Base-by-base conservation (phyloP, 2,888 invertebrate genomes). In the Microctonus aethiopoides region DNA sequence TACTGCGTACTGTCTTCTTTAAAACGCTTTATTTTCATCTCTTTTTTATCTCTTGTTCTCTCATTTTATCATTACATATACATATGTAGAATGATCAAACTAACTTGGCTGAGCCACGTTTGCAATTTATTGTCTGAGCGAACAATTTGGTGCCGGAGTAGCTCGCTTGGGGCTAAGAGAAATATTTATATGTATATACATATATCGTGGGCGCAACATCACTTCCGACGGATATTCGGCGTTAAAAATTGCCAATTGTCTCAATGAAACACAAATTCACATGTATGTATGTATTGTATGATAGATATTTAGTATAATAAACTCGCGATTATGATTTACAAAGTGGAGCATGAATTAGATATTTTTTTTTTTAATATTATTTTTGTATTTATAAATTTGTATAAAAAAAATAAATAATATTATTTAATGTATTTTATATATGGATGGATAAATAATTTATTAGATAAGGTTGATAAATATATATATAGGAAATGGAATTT, bases 191-290 rank as follows among this genome's bases (percentile, higher is more conserved):
- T n/a, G n/a, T n/a, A n/a, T n/a, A n/a, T n/a, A n/a, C n/a, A n/a
- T 32, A 13, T 80, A 78, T 76, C 79, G 74, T 74, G 73, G 74
- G 73, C 73, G 74, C 74, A 73, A 72, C 69, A 70, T 68, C 75
- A 74, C 74, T 74, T 76, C 76, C 76, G 76, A 73, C 74, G 76
- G 76, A 76, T 76, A 76, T 76, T 76, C 76, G 73, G 74, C 67
- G 81, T 83, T 81, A 82, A 84, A 84, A 84, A 84, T 84, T 84
- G 82, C 83, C 84, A 84, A 84, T 84, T 84, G 84, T 83, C 83
- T 83, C 83, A 84, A 84, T 84, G 80, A 80, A 81, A 81, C 81
- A 78, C 79, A 78, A 81, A 81, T 60, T 24, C 26, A 39, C 61
- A 81, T 79, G 29, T 29, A 29, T 7, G 7, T n/a, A n/a, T 29